Conservation (phyloP, 2,113 vertebrate genomes). For the Paramormyrops kingsleyae region DNA sequence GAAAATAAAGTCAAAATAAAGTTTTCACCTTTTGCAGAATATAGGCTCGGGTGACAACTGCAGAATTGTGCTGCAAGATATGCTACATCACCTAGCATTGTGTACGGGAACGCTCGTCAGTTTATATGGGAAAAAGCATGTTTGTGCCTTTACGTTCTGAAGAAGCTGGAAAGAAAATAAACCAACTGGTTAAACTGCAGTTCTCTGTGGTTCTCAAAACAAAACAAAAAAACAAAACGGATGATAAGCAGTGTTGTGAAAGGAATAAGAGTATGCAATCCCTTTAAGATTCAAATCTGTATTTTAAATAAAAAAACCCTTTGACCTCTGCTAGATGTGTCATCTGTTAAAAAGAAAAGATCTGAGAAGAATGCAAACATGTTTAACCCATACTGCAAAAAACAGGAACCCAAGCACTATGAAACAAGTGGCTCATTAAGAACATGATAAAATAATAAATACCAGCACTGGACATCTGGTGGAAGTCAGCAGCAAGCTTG, state of each 20-base stretch:
- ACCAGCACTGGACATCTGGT: slow-evolving; percentile 28
- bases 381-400: background rate
- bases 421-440: slow-evolving; percentile 5
- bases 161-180: background rate
- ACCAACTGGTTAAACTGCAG: background rate
- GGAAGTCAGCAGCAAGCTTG: slow-evolving; percentile 32
- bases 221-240: background rate
- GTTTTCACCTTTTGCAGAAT: background rate
- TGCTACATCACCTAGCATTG: background rate
- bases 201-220: background rate
- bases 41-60: background rate
- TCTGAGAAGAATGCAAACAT: background rate
- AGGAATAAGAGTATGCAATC: background rate
- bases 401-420: background rate
- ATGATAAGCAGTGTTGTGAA: background rate
- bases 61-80: background rate
- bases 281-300: background rate
- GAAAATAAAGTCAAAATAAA: background rate
- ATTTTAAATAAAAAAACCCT: background rate
- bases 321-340: background rate
- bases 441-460: slow-evolving; percentile 14
- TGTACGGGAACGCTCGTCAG: background rate
- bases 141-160: background rate
- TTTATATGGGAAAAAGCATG: background rate
- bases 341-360: background rate